A percentile compares a stretch with the other conserved stretches of the same genome.
These are phyloP conservation scores for Drosophila nikananu DNA, from an alignment of 1,140 invertebrate species.

Conservation along the genomic window DNA sequence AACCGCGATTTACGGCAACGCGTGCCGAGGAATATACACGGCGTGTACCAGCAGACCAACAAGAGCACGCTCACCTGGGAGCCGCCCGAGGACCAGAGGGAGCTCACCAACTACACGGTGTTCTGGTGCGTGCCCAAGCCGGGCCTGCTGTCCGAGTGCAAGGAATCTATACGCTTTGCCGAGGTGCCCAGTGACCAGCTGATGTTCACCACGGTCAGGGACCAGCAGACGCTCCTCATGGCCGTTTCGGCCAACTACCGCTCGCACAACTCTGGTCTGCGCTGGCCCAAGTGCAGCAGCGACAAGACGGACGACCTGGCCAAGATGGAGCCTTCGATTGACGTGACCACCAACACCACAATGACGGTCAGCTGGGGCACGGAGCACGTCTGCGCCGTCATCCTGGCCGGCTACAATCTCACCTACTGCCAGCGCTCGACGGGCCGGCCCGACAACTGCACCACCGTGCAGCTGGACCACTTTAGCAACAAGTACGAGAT, in stretches of 20 bases:
- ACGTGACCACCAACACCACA: slow-evolving; percentile 39
- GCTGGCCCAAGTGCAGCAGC: slow-evolving; percentile 71
- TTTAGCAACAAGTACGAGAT: slow-evolving; percentile 54
- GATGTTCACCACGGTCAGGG: slow-evolving; percentile 52
- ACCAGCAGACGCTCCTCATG: slow-evolving; percentile 57
- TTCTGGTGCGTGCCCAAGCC: slow-evolving; percentile 75
- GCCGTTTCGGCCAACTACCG: slow-evolving; percentile 78
- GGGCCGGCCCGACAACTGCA: slow-evolving; percentile 65
- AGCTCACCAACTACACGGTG: slow-evolving; percentile 70
- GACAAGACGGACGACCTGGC: slow-evolving; percentile 70
- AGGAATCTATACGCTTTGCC: slow-evolving; percentile 69
- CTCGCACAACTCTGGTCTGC: slow-evolving; percentile 70
- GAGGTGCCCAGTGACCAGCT: slow-evolving; percentile 38
- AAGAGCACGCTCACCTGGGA: slow-evolving; percentile 73
- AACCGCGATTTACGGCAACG: slow-evolving; percentile 36
- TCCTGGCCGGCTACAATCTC: slow-evolving; percentile 72
- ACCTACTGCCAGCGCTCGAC: slow-evolving; percentile 71
- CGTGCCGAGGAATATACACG: slow-evolving; percentile 64
- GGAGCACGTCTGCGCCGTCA: slow-evolving; percentile 66
- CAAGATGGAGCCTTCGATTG: slow-evolving; percentile 73
- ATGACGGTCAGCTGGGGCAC: slow-evolving; percentile 72
- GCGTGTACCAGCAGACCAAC: slow-evolving; percentile 68
- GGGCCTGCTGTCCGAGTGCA: slow-evolving; percentile 61
- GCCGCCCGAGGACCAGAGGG: slow-evolving; percentile 48
- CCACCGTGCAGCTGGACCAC: slow-evolving; percentile 55